Evolutionary conservation across 2,797 vertebrate species (phyloP), one percentile per base, ranked within the genome.

Genomic region (Tangara arthus): DNA sequence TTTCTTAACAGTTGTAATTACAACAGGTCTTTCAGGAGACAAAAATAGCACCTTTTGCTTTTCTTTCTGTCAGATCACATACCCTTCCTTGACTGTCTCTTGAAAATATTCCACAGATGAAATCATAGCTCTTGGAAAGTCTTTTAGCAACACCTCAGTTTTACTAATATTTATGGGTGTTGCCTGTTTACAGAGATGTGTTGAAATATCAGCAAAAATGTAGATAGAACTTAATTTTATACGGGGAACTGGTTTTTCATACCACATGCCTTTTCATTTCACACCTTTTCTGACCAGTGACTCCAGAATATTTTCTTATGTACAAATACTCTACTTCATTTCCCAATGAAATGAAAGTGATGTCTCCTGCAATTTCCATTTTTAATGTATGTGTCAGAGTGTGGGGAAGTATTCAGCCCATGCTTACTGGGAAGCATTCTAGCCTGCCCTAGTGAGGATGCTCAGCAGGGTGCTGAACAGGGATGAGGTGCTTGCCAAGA

Each of bases 21-120:
- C 34, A 94, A 22, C n/a, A 77, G 91, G 68, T 87, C 30, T 94
- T 91, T 78, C 42, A 59, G 49, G 47, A 94, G 71, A 86, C 59
- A 89, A 89, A 96, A 95, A 95, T 73, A 94, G 27, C 44, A 39
- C 28, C 21, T 91, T 60, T 81, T 86, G 23, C 82, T 78, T 93
- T 88, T 70, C 35, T 87, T 42, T 44, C 15, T 78, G 82, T 72
- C 76, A 69, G 69, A 60, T 69, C 65, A 37, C 27, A 39, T 26
- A 44, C 22, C 70, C 28, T 60, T 50, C 83, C 73, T 57, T 82
- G n/a, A 75, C 57, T 83, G 30, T 70, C 34, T 68, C 57, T 91
- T 87, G 61, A 94, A 94, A 89, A 60, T 85, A 56, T 80, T 86
- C 82, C 72, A 30, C 64, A 73, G 57, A 15, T 52, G 47, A 89